These are phyloP conservation scores for Onychorhynchus coronatus DNA, from an alignment of 2,113 vertebrate species.

Conservation along the genomic window DNA sequence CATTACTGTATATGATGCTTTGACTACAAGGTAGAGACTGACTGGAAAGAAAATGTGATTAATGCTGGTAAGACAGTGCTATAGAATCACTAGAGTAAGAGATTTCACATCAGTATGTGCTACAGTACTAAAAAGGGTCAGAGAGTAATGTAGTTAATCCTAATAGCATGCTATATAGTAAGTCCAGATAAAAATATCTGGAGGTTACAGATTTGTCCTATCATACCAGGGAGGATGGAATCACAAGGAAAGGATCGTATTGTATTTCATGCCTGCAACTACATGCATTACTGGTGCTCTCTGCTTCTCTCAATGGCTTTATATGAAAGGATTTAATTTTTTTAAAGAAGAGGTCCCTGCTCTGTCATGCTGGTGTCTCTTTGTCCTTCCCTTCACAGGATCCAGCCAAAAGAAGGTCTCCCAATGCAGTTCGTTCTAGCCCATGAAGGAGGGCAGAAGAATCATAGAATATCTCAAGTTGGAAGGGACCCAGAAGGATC, in stretches of 20 bases:
- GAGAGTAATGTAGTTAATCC: not conserved
- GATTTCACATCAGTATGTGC: not conserved
- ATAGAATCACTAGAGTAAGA: not conserved
- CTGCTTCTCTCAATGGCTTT: not conserved
- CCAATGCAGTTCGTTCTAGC: not conserved
- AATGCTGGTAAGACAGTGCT: not conserved
- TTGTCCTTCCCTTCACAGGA: not conserved
- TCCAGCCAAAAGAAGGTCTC: not conserved
- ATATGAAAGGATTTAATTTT: not conserved
- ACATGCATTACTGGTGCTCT: not conserved
- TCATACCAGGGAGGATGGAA: not conserved
- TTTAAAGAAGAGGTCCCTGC: not conserved
- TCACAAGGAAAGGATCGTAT: not conserved
- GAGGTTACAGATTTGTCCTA: not conserved
- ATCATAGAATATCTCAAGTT: not conserved
- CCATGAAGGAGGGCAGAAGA: not conserved
- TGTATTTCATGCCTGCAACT: not conserved
- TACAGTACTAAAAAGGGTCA: not conserved
- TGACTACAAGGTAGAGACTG: not conserved
- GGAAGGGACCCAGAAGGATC: not conserved
- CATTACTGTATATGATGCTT: not conserved
- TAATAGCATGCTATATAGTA: not conserved
- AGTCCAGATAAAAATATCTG: not conserved
- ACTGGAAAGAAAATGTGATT: not conserved
- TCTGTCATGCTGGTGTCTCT: not conserved